Evolutionary conservation across 2,888 invertebrate species (phyloP).

Genomic region (Vesta saturnalis): DNA sequence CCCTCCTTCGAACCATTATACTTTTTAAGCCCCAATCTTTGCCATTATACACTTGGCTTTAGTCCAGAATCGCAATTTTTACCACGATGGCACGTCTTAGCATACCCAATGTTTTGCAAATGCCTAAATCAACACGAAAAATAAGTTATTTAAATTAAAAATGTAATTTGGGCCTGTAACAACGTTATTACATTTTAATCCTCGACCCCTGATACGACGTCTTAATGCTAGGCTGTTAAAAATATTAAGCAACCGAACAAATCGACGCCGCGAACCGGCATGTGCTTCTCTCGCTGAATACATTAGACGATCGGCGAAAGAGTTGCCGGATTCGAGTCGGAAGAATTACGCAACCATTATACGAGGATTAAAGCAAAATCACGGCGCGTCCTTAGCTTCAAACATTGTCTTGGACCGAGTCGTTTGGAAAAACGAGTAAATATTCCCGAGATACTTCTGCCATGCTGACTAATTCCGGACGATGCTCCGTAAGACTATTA

Average conservation of each 20-base stretch:
- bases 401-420: slow-evolving; percentile 63
- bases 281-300: slow-evolving; percentile 56
- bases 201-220: slow-evolving; percentile 59
- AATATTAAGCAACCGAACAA: slow-evolving; percentile 63
- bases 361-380: slow-evolving; percentile 64
- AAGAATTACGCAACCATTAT: slow-evolving; percentile 65
- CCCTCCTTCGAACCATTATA: slow-evolving; percentile 67
- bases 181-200: slow-evolving; percentile 65
- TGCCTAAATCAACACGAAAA: slow-evolving; percentile 77
- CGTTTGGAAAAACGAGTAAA: slow-evolving; percentile 65
- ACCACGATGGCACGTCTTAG: slow-evolving; percentile 74
- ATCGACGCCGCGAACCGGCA: slow-evolving; percentile 54
- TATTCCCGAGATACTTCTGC: slow-evolving; percentile 58
- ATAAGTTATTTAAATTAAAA: slow-evolving; percentile 80
- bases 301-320: slow-evolving; percentile 61
- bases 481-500: slow-evolving; percentile 63
- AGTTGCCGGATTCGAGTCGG: slow-evolving; percentile 59
- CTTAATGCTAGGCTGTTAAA: slow-evolving; percentile 61
- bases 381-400: slow-evolving; percentile 55
- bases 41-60: slow-evolving; percentile 78
- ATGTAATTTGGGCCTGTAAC: slow-evolving; percentile 68
- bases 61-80: slow-evolving; percentile 78
- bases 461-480: slow-evolving; percentile 60
- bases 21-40: slow-evolving; percentile 79
- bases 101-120: slow-evolving; percentile 66